Base-by-base conservation (phyloP, 2,888 invertebrate genomes). In the Drosophila conformis region DNA sequence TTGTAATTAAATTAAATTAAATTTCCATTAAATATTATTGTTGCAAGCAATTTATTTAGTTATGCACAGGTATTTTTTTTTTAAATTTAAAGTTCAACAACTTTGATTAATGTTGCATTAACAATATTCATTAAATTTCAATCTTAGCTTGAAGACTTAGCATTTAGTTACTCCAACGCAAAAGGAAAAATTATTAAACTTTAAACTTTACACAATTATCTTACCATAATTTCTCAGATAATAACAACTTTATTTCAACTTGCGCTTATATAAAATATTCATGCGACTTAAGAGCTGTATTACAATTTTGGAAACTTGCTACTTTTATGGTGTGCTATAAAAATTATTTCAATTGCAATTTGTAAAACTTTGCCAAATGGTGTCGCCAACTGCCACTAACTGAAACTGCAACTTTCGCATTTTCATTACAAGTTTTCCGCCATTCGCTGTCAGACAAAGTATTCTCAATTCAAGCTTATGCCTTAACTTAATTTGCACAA, bases 291-390 rank as follows among this genome's bases (percentile, higher is more conserved):
- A 46, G 48, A 53, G 53, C 60, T 69, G 69, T 53, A 49, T 54
- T 60, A 54, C 53, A 69, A 69, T 69, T 69, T 54, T 53, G 29
- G 33, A 31, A 35, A 69, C 69, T 59, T 53, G 69, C 29, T 48
- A 46, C 42, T 46, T 46, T 25, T 46, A 46, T 46, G 27, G 46
- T 25, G 46, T 48, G 10, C 29, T 61, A 60, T 69, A 69, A 60
- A 69, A 69, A 69, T 69, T 25, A 69, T 60, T 69, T 53, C 69
- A 60, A 54, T 61, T 69, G 69, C 46, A 60, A 60, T 69, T 69
- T 54, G 69, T 49, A 21, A 69, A 69, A 69, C 53, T 69, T 69
- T 69, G 35, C 40, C 69, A 60, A 69, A 69, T 69, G 53, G 69
- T 54, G 69, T 69, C 69, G 53, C 69, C 69, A 69, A 69, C 69